phyloP scores from a whole-genome alignment of 2,797 vertebrate species.

The Melanotaenia parkinsoni region DNA sequence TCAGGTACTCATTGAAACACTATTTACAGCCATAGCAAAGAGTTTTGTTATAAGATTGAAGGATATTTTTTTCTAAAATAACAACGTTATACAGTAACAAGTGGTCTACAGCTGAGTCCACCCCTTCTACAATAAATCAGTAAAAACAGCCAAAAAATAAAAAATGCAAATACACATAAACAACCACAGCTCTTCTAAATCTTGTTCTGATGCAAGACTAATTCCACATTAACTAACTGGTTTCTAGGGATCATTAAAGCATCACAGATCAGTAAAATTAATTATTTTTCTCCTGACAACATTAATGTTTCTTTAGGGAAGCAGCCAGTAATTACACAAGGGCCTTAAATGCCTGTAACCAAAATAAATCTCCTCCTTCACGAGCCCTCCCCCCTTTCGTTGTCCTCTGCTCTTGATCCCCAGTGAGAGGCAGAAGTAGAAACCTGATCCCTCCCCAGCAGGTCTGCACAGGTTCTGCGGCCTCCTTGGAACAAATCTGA shows the following conservation, averaged over 20 bases:
- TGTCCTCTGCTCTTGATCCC: conserved; percentile 48
- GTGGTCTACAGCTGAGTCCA: background rate
- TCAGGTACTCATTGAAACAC: background rate
- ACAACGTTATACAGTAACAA: too few species aligned
- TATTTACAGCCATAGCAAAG: too few species aligned
- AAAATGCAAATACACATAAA: background rate
- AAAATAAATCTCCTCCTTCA: conserved; percentile 51
- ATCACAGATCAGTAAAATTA: conserved; percentile 24
- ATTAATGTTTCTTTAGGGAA: conserved; percentile 21
- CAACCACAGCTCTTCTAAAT: conserved; percentile 6
- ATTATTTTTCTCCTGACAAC: conserved; percentile 18
- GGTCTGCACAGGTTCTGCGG: conserved; percentile 70
- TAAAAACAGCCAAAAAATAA: background rate
- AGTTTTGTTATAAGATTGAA: too few species aligned
- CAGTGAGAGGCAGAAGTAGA: conserved; percentile 47
- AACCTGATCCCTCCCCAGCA: conserved; percentile 65
- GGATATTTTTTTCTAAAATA: too few species aligned
- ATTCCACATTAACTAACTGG: background rate
- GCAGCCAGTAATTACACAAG: conserved; percentile 36
- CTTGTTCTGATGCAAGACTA: conserved; percentile 1
- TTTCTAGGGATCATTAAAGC: conserved; percentile 12
- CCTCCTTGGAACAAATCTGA: conserved; percentile 56
- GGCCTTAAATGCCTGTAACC: conserved; percentile 33
- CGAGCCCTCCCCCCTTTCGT: conserved; percentile 37
- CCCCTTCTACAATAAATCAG: background rate